Evolutionary conservation across 2,113 vertebrate species (phyloP).

Genomic region (Siniperca knerii): DNA sequence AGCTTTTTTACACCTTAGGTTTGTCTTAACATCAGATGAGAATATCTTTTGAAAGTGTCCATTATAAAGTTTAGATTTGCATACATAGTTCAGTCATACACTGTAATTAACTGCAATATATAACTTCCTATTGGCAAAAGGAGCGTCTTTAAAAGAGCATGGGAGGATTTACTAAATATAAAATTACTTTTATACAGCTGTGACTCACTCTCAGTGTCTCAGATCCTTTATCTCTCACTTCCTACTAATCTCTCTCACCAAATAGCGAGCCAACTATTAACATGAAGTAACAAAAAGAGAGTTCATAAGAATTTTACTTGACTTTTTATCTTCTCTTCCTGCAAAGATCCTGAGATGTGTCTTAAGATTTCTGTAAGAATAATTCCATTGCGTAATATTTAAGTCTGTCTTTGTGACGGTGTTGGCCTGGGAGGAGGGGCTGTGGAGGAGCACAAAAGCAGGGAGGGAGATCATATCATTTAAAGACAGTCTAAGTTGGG

Average conservation of each 20-base stretch:
- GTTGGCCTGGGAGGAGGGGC: slow-evolving; percentile 16
- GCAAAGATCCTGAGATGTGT: slow-evolving; percentile 10
- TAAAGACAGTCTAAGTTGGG: slow-evolving; percentile 14
- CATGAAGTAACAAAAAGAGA: neutral
- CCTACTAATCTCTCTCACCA: slow-evolving; percentile 47
- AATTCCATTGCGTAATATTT: slow-evolving; percentile 58
- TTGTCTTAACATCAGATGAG: neutral
- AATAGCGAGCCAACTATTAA: slow-evolving; percentile 26
- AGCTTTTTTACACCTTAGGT: neutral
- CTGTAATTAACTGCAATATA: neutral
- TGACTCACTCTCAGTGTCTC: slow-evolving; percentile 8
- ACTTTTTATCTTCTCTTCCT: slow-evolving; percentile 35
- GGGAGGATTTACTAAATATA: slow-evolving; percentile 9
- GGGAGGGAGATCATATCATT: slow-evolving; percentile 27
- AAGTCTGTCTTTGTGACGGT: slow-evolving; percentile 52
- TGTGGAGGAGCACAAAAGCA: slow-evolving; percentile 34
- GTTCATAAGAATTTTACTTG: slow-evolving; percentile 16
- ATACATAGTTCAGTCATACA: too few relatives aligned
- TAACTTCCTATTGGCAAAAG: neutral
- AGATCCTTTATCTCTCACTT: slow-evolving; percentile 58
- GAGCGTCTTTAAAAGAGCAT: slow-evolving; percentile 4
- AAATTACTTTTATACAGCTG: neutral
- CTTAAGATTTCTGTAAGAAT: slow-evolving; percentile 21
- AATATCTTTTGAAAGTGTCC: neutral
- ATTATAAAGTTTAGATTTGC: neutral